These are phyloP conservation scores for Tenodera sinensis DNA, from an alignment of 2,888 invertebrate species.

Conservation along the genomic window DNA sequence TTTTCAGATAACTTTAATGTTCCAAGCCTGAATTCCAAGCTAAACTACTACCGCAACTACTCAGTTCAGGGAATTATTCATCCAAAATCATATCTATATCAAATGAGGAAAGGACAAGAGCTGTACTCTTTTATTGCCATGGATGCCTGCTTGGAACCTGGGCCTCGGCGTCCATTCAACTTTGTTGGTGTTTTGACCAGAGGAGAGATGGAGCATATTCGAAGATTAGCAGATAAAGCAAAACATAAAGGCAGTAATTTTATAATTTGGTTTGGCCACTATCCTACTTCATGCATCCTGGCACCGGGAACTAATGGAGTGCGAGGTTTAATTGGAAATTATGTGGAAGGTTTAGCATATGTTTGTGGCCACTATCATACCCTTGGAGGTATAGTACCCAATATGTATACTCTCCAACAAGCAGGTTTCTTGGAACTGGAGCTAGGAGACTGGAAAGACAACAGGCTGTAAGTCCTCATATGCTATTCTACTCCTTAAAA, in stretches of 20 bases:
- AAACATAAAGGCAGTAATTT: conserved; percentile 48
- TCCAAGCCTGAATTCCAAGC: conserved; percentile 59
- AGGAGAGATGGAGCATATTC: conserved; percentile 47
- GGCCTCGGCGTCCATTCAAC: conserved; percentile 83
- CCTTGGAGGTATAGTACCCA: conserved; percentile 70
- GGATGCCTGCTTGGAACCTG: conserved; percentile 84
- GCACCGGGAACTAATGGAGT: conserved; percentile 52
- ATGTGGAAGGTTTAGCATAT: conserved; percentile 66
- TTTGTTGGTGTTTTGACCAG: conserved; percentile 73
- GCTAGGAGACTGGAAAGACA: conserved; percentile 89
- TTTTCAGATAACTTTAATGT: conserved; percentile 86
- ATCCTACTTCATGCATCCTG: conserved; percentile 84
- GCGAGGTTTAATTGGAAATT: conserved; percentile 56
- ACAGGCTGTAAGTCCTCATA: conserved; percentile 62
- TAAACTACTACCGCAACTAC: conserved; percentile 74
- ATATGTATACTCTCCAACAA: conserved; percentile 84
- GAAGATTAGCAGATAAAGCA: conserved; percentile 7
- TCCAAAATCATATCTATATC: conserved; percentile 70
- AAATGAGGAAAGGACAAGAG: conserved; percentile 55
- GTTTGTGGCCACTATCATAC: conserved; percentile 89
- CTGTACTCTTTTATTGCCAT: conserved; percentile 78
- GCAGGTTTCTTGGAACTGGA: conserved; percentile 83
- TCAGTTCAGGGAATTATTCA: conserved; percentile 72
- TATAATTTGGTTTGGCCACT: conserved; percentile 84
- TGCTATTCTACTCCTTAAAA: background rate